Evolutionary conservation across 2,888 invertebrate genomes (phyloP).

Genomic region (Torymus tubicola): DNA sequence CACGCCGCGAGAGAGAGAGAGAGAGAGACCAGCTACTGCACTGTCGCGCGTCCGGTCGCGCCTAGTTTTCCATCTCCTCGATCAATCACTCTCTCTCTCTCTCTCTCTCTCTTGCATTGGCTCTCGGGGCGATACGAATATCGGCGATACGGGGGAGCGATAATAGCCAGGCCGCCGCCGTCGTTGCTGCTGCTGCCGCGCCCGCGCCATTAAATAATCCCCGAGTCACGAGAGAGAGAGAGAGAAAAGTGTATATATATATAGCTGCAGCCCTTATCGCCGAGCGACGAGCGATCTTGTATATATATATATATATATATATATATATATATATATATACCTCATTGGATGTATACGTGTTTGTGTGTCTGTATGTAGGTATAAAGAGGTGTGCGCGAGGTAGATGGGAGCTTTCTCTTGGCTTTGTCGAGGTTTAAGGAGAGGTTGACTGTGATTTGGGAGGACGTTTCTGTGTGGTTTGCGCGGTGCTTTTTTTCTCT

Average conservation of each 20-base stretch:
- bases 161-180: conserved; percentile 32
- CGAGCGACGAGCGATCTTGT: conserved; percentile 29
- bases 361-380: too few relatives aligned
- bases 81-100: conserved; percentile 40
- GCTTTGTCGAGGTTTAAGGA: not conserved
- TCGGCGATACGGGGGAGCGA: conserved; percentile 24
- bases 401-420: not conserved
- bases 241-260: too few relatives aligned
- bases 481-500: not conserved
- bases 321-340: not conserved
- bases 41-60: conserved; percentile 32
- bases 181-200: conserved; percentile 11
- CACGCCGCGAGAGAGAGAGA: not conserved
- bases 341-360: not conserved
- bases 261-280: not conserved
- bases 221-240: conserved; percentile 36
- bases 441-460: not conserved
- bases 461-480: too few relatives aligned
- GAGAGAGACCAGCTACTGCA: not conserved
- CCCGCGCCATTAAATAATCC: conserved; percentile 46
- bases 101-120: not conserved
- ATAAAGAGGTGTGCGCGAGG: too few relatives aligned
- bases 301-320: not conserved
- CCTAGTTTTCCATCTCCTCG: conserved; percentile 51
- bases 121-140: not conserved